Base-by-base conservation (phyloP, 2,113 vertebrate species). In the Ia io region DNA sequence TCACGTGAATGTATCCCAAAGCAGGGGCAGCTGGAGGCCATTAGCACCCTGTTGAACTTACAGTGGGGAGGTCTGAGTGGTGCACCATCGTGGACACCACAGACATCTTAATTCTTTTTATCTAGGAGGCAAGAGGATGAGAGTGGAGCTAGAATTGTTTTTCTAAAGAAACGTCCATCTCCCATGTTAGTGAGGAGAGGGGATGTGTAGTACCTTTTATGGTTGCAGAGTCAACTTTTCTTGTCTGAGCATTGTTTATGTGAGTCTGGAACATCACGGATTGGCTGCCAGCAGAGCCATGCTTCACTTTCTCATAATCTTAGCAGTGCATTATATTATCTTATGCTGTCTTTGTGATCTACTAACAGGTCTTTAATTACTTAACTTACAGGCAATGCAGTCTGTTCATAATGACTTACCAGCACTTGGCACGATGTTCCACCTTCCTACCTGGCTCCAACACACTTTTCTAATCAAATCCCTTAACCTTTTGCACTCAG, bases 11-110 rank as follows among this genome's bases (percentile, higher is more conserved):
- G 23, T 10, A 59, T 28, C 30, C 20, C 67, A 35, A 35, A 63
- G n/a, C n/a, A n/a, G 3, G 10, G n/a, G 4, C 9, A 5, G n/a
- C 40, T 12, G 28, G 40, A 71, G 8, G 35, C 16, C 83, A 25
- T 16, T 2, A 6, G 74, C 28, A 8, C 10, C 23, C 67, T 42
- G 1, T 16, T 37, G 3, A 47, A 9, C 12, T 28, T 22, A 16
- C 56, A n/a, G 22, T 32, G 1, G 1, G 13, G 53, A 65, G 37
- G 32, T 28, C 30, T 80, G 40, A 40, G 13, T 0, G 0, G 3
- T 37, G 30, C 6, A 18, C 25, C 20, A 4, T 83, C 0, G 0
- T 25, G 9, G 32, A 20, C 17, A 40, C 25, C n/a, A 73, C 25
- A 32, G 35, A 9, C 37, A 74, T 47, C 37, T 10, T 69, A 10